phyloP scores from a whole-genome alignment of 2,113 vertebrate species.

The Pelodiscus sinensis region DNA sequence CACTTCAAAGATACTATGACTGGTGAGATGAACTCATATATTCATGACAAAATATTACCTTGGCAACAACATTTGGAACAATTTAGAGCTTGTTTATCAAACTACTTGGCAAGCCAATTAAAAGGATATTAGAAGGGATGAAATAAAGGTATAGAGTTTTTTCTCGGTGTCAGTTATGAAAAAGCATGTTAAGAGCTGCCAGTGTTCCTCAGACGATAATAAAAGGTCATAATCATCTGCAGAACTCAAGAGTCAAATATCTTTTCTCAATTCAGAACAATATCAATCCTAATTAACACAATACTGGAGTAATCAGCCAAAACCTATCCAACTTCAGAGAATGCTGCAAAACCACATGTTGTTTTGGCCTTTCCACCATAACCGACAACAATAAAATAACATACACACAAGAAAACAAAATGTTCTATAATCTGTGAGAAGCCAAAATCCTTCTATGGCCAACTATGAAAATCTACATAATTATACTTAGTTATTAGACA shows the following conservation, averaged over 20 bases:
- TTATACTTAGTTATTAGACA: neutral
- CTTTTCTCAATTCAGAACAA: constrained; percentile 3
- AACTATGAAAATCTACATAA: neutral
- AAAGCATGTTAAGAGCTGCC: neutral
- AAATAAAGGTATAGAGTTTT: neutral
- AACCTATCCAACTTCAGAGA: neutral
- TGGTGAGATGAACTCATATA: neutral
- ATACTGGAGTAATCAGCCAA: neutral
- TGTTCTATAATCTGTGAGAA: neutral
- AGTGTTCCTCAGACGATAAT: neutral
- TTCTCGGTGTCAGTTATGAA: neutral
- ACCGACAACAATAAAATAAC: neutral
- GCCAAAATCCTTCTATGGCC: neutral
- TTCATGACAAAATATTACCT: constrained; percentile 29
- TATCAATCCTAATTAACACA: neutral
- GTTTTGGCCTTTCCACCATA: neutral
- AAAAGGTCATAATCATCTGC: neutral
- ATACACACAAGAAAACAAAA: neutral
- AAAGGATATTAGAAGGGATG: neutral
- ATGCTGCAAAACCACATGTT: neutral
- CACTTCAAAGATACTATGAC: constrained; percentile 1
- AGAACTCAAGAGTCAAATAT: constrained; percentile 3
- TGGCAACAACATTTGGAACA: constrained; percentile 28
- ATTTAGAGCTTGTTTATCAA: constrained; percentile 8
- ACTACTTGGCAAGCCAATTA: constrained; percentile 43